A percentile compares a stretch with the other conserved stretches of the same genome.
Conservation (phyloP, 2,797 vertebrate species). For the Adrianichthys oophorus region DNA sequence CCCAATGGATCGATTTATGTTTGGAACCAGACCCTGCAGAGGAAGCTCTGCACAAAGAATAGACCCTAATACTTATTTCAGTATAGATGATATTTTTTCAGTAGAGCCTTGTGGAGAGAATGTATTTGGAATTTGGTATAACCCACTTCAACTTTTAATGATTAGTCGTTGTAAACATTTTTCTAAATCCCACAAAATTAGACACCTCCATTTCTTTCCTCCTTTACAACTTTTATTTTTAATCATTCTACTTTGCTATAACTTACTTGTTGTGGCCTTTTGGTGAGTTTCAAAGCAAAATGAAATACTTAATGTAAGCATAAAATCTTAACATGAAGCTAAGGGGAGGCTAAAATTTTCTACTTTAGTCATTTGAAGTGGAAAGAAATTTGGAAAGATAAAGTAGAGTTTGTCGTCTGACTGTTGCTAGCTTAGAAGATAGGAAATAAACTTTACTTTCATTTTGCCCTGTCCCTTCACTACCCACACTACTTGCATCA, state of each 20-base stretch:
- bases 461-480: slow-evolving; percentile 16
- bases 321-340: slow-evolving; percentile 5
- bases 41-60: slow-evolving; percentile 9
- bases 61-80: slow-evolving; percentile 26
- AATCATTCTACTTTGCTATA: slow-evolving; percentile 6
- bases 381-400: slow-evolving; percentile 3
- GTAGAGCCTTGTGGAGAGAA: slow-evolving; percentile 24
- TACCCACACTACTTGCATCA: slow-evolving; percentile 6
- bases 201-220: slow-evolving; percentile 24
- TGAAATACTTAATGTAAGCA: slow-evolving; percentile 10
- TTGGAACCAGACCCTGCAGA: slow-evolving; percentile 41
- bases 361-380: slow-evolving; percentile 3
- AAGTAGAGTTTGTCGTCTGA: background rate
- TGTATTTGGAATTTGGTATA: slow-evolving; percentile 13
- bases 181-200: slow-evolving; percentile 41
- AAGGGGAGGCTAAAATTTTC: slow-evolving; percentile 1
- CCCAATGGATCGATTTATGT: slow-evolving; percentile 38
- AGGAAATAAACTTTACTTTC: background rate
- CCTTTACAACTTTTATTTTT: slow-evolving; percentile 39
- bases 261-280: slow-evolving; percentile 20
- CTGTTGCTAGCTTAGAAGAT: background rate
- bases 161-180: slow-evolving; percentile 51
- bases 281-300: slow-evolving; percentile 2
- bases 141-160: slow-evolving; percentile 19
- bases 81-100: slow-evolving; percentile 48